A percentile compares a stretch with the other conserved stretches of the same genome.
Conservation (phyloP, 2,113 vertebrate genomes). For the Menura novaehollandiae region DNA sequence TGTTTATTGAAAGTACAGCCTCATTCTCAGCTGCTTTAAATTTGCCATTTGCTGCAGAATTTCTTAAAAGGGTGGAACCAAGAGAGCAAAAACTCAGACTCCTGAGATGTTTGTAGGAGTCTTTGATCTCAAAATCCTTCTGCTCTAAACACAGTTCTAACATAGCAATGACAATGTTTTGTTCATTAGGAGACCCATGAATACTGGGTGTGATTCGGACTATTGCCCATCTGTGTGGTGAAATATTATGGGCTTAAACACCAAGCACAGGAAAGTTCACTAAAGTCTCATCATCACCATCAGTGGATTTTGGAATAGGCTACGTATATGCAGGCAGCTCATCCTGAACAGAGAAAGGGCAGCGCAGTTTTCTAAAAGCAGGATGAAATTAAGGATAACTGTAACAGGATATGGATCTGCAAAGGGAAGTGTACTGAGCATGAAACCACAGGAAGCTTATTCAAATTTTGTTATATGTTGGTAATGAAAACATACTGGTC, state of each 20-base stretch:
- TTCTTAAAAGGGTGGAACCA: neutral
- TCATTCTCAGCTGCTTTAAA: slow-evolving; percentile 17
- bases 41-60: slow-evolving; percentile 25
- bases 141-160: neutral
- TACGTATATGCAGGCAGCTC: neutral
- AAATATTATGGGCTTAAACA: neutral
- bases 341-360: neutral
- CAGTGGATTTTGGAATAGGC: neutral
- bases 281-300: neutral
- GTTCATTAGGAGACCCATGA: neutral
- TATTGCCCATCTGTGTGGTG: neutral
- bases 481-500: neutral
- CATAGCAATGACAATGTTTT: neutral
- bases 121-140: slow-evolving; percentile 2
- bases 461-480: neutral
- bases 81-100: neutral
- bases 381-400: neutral
- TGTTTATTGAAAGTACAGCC: slow-evolving; percentile 18
- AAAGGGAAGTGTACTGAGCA: neutral
- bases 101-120: neutral
- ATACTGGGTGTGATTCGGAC: neutral
- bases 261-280: neutral
- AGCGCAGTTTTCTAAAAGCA: neutral
- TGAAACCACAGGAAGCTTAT: neutral
- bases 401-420: neutral